phyloP scores from a whole-genome alignment of 2,113 vertebrate genomes.

The Lathamus discolor region DNA sequence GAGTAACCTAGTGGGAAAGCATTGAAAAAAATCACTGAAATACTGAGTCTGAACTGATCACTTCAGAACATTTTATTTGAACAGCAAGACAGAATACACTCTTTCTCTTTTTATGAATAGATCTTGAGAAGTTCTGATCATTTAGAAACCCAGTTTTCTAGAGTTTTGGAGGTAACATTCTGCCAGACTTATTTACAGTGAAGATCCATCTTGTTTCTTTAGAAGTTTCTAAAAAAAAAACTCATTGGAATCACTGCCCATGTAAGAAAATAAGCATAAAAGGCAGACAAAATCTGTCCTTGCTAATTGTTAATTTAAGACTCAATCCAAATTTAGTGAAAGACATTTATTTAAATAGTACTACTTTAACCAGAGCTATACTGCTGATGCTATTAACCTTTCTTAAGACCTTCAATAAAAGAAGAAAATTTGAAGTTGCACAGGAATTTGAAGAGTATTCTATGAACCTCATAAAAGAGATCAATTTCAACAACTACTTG shows the following conservation, averaged over 20 bases:
- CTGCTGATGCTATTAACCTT: slow-evolving; percentile 29
- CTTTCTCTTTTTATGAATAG: not conserved
- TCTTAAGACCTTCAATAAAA: not conserved
- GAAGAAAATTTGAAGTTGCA: slow-evolving; percentile 8
- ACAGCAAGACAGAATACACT: not conserved
- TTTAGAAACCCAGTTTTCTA: not conserved
- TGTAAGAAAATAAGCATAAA: not conserved
- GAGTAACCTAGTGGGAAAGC: not conserved
- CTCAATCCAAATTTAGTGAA: not conserved
- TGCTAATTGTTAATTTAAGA: not conserved
- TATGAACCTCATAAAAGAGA: slow-evolving; percentile 43
- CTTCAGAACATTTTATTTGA: not conserved
- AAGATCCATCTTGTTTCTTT: not conserved
- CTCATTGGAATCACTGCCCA: not conserved
- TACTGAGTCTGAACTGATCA: not conserved
- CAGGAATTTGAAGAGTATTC: slow-evolving; percentile 22
- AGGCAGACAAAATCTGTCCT: not conserved
- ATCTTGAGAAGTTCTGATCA: not conserved
- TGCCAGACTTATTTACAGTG: not conserved
- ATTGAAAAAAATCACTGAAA: not conserved
- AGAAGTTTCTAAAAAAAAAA: slow-evolving; percentile 8
- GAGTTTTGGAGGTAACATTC: not conserved
- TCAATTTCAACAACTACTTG: slow-evolving; percentile 58
- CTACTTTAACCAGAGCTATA: not conserved
- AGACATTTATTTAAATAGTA: not conserved